A percentile compares a stretch with the other conserved stretches of the same genome.
Evolutionary conservation across 2,888 invertebrate genomes (phyloP).

Genomic region (Machimus rusticus): DNA sequence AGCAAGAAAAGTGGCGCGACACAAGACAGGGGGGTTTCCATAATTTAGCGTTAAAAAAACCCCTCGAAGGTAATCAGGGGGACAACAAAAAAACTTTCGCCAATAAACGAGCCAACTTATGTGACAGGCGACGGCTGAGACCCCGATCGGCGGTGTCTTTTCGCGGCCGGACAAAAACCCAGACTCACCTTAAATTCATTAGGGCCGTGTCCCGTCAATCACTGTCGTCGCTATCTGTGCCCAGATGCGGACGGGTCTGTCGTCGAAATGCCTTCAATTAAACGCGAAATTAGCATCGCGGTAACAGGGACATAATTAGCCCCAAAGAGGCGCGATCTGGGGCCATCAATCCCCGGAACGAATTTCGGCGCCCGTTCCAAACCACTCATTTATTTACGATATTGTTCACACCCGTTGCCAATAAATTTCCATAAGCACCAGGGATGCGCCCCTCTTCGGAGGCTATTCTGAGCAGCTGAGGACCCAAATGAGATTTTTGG

Average conservation of each 20-base stretch:
- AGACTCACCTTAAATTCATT: conserved; percentile 19
- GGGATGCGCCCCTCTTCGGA: background rate
- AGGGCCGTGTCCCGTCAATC: conserved; percentile 20
- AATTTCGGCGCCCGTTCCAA: background rate
- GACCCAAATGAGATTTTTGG: conserved; percentile 40
- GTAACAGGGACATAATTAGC: background rate
- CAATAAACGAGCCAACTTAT: conserved; percentile 12
- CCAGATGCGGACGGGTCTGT: background rate
- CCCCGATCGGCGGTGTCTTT: background rate
- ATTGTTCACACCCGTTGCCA: conserved; percentile 45
- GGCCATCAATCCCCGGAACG: background rate
- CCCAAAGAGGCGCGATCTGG: background rate
- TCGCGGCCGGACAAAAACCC: background rate
- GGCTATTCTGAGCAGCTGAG: conserved; percentile 38
- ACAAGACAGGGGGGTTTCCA: background rate
- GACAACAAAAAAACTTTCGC: conserved; percentile 13
- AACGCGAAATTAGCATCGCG: background rate
- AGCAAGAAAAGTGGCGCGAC: background rate
- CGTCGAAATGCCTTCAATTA: conserved; percentile 9
- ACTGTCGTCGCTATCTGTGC: background rate
- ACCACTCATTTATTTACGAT: conserved; percentile 40
- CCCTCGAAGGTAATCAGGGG: background rate
- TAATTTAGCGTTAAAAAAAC: conserved; percentile 6
- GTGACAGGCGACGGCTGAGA: conserved; percentile 4
- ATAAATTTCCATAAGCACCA: conserved; percentile 47